These are phyloP conservation scores for Blastobasis lacticolella DNA, from an alignment of 2,888 invertebrate species.

Conservation along the genomic window DNA sequence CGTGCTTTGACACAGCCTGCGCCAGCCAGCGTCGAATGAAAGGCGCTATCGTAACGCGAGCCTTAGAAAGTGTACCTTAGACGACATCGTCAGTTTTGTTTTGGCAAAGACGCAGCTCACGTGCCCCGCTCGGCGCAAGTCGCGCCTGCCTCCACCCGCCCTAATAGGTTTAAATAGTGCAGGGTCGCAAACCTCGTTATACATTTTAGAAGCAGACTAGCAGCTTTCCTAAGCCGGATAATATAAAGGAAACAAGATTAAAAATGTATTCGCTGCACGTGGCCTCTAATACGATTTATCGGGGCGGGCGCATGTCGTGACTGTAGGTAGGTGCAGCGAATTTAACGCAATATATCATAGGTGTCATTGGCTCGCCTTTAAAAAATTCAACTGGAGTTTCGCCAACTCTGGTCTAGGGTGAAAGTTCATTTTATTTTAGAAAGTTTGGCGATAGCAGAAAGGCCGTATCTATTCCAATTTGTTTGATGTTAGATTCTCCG, in stretches of 20 bases:
- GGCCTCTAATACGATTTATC: slow-evolving; percentile 71
- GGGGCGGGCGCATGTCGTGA: slow-evolving; percentile 62
- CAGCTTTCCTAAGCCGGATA: slow-evolving; percentile 53
- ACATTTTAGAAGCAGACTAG: slow-evolving; percentile 3
- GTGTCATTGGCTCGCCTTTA: slow-evolving; percentile 26
- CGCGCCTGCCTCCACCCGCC: slow-evolving; percentile 6
- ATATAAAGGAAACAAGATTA: slow-evolving; percentile 71
- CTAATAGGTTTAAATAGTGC: background rate
- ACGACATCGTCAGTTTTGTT: slow-evolving; percentile 32
- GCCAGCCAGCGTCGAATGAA: slow-evolving; percentile 62
- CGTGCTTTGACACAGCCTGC: slow-evolving; percentile 73
- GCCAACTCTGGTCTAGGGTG: no score
- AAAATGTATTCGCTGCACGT: slow-evolving; percentile 71
- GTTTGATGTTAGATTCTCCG: no score
- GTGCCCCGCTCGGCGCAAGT: slow-evolving; percentile 12
- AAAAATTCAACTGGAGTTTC: no score
- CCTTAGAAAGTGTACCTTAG: slow-evolving; percentile 51
- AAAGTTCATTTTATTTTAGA: no score
- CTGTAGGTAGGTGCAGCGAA: slow-evolving; percentile 34
- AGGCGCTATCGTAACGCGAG: slow-evolving; percentile 54
- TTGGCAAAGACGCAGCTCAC: slow-evolving; percentile 33
- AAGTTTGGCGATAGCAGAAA: no score
- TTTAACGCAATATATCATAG: slow-evolving; percentile 42
- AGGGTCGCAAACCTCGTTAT: background rate
- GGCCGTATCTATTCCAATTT: no score